Evolutionary conservation across 2,797 vertebrate species (phyloP).

Genomic region (Cynodonichthys magdalenae): DNA sequence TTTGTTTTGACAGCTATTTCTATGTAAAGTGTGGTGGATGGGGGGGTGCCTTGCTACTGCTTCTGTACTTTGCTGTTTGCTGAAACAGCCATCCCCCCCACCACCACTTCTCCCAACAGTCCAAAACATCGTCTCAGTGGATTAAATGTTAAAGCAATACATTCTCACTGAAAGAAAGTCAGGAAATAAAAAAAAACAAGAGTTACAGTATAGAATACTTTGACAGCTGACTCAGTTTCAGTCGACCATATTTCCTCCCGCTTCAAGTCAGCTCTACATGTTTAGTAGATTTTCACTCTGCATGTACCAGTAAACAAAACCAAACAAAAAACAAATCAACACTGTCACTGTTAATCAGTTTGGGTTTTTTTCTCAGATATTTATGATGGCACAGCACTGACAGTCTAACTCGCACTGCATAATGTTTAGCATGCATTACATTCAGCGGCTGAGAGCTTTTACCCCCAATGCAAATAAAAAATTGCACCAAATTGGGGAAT

Average conservation of each 20-base stretch:
- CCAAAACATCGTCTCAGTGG: slow-evolving; percentile 68
- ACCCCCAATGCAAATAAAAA: slow-evolving; percentile 12
- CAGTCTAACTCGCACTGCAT: slow-evolving; percentile 35
- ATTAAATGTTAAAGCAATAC: slow-evolving; percentile 61
- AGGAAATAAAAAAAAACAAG: slow-evolving; percentile 35
- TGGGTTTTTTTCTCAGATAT: slow-evolving; percentile 37
- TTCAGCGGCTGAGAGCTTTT: slow-evolving; percentile 24
- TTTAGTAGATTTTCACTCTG: slow-evolving; percentile 33
- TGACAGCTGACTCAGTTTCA: slow-evolving; percentile 52
- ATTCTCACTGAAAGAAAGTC: slow-evolving; percentile 51
- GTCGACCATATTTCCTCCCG: slow-evolving; percentile 26
- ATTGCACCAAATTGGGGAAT: slow-evolving; percentile 50
- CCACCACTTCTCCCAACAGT: slow-evolving; percentile 43
- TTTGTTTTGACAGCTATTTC: slow-evolving; percentile 86
- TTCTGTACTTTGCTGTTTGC: slow-evolving; percentile 72
- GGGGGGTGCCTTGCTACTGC: slow-evolving; percentile 58
- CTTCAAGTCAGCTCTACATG: slow-evolving; percentile 45
- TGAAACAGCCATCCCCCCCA: slow-evolving; percentile 66
- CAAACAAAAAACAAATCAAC: neutral
- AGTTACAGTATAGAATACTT: slow-evolving; percentile 31
- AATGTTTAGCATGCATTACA: slow-evolving; percentile 57
- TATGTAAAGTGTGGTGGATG: slow-evolving; percentile 76
- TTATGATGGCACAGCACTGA: slow-evolving; percentile 48
- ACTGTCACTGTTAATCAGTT: slow-evolving; percentile 43
- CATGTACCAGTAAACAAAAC: slow-evolving; percentile 20